Conservation (phyloP, 2,797 vertebrate genomes). For the Mionectes olivaceus region DNA sequence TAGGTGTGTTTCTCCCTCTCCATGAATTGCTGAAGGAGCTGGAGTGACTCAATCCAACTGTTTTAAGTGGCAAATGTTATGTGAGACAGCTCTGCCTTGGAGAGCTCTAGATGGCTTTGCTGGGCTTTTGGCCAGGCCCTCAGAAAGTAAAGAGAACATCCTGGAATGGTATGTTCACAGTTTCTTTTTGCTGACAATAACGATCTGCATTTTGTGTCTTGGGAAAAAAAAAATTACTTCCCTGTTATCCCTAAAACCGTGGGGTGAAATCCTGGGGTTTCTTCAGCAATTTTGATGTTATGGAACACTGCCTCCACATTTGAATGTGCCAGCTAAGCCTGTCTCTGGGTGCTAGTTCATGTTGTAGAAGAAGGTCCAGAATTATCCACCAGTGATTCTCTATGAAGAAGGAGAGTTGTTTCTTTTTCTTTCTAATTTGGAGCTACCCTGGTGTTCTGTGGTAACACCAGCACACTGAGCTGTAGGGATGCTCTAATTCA, state of each 20-base stretch:
- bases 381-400: not conserved
- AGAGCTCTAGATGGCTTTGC: not conserved
- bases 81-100: not conserved
- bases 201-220: not conserved
- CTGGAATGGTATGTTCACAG: not conserved
- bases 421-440: not conserved
- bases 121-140: not conserved
- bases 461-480: not conserved
- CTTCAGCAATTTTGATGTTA: not conserved
- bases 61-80: accelerated
- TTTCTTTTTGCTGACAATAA: not conserved
- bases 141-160: not conserved
- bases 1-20: not conserved
- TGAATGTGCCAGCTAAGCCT: not conserved
- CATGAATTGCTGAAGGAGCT: not conserved
- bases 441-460: not conserved
- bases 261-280: not conserved
- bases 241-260: not conserved
- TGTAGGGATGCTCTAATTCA: not conserved
- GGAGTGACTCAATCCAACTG: not conserved
- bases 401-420: not conserved
- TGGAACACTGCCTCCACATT: not conserved
- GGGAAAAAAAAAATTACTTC: not conserved
- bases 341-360: not conserved
- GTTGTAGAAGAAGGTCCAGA: not conserved